A percentile compares a stretch with the other conserved stretches of the same genome.
phyloP scores from a whole-genome alignment of 2,113 vertebrate species.

The Rattus norvegicus region GRCr8 NC_086020.1:103465001-103465500 shows the following conservation, averaged over 20 bases:
- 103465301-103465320: not conserved
- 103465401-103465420: not conserved
- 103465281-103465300: not conserved
- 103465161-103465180: not conserved
- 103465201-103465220: no score
- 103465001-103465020: not conserved
- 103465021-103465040: not conserved
- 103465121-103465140: no score
- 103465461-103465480: not conserved
- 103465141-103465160: not conserved
- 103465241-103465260: not conserved
- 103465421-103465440: not conserved
- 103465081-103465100: not conserved
- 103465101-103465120: not conserved
- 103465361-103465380: not conserved
- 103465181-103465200: accelerated
- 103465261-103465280: not conserved
- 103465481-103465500: not conserved
- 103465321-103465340: not conserved
- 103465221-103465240: not conserved
- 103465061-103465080: not conserved
- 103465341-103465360: not conserved
- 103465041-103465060: not conserved
- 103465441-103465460: not conserved
- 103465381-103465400: not conserved